Evolutionary conservation across 53 echinoderm and acorn worm genomes (phyloP).

Genomic region (Temnopleurus reevesii): DNA sequence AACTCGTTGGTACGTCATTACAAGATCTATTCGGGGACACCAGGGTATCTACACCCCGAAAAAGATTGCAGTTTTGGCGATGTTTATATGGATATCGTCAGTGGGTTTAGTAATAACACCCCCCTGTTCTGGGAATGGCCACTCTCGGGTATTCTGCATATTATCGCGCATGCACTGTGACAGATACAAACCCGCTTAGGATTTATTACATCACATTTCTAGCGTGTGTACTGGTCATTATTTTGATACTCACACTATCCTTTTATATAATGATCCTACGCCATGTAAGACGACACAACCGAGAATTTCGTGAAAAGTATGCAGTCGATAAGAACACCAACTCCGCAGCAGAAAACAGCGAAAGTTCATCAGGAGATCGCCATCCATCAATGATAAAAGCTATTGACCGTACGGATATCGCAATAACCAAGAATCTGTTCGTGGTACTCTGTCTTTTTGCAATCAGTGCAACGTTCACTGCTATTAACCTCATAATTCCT

Average conservation of each 20-base stretch:
- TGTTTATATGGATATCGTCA: not conserved
- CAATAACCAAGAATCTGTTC: slow-evolving; percentile 22
- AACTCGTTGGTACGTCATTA: too few species aligned
- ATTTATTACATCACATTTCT: not conserved
- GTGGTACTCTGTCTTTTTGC: not conserved
- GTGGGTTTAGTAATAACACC: too few species aligned
- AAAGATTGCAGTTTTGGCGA: not conserved
- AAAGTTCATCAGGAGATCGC: not conserved
- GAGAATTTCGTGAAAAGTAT: not conserved
- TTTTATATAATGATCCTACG: not conserved
- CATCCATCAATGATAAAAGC: not conserved
- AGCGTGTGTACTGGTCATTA: not conserved
- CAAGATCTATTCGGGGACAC: too few species aligned
- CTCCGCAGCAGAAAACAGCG: not conserved
- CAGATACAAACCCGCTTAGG: not conserved
- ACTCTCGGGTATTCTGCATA: not conserved
- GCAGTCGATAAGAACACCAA: not conserved
- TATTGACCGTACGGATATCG: not conserved
- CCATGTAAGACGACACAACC: not conserved
- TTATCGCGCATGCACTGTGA: not conserved
- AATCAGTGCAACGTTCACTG: not conserved
- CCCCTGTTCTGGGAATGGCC: not conserved
- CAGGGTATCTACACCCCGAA: not conserved
- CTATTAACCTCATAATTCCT: not conserved
- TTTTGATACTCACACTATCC: not conserved